Base-by-base conservation (phyloP, 2,888 invertebrate genomes). In the Spisula subtruncata region DNA sequence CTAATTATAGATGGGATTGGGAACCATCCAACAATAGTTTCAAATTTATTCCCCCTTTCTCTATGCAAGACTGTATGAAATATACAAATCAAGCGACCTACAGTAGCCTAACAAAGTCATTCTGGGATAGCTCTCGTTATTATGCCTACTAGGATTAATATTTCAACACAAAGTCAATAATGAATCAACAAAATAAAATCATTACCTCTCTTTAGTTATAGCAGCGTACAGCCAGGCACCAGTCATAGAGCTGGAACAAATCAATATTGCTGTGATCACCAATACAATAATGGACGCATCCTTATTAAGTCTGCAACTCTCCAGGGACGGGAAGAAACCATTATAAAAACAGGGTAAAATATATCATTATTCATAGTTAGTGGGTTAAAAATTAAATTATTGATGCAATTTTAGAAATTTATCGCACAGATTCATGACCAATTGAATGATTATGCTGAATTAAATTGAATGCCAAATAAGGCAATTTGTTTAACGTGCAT, bases 251-350 rank as follows among this genome's bases (percentile, higher is more conserved):
- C 29, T 75, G 35, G 75, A 75, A 75, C 75, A 35, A 75, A 75
- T 75, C 75, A 75, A 75, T 75, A 75, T 32, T 75, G 75, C 75
- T 75, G 75, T 1, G 75, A 75, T 75, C 75, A 75, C 75, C 75
- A 75, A 75, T 75, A 32, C 5, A 75, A 75, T 75, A 75, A 75
- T 75, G 35, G 75, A 32, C 75, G 32, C 75, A 35, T 75, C 75
- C 75, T 75, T 75, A 32, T 75, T 75, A 75, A 66, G 60, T 85
- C 85, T n/a, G 48, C 10, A 14, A 41, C 32, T 79, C 85, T 75
- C 79, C 48, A 48, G 79, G 79, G 85, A 85, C 79, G 18, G 51
- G 85, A 51, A 51, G 32, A 6, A n/a, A 35, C 85, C 85, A 85
- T 51, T 75, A 14, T 12, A 51, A 60, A 51, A 25, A 79, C 14